Conservation (phyloP, 1,140 invertebrate genomes). For the Sipha flava region DNA sequence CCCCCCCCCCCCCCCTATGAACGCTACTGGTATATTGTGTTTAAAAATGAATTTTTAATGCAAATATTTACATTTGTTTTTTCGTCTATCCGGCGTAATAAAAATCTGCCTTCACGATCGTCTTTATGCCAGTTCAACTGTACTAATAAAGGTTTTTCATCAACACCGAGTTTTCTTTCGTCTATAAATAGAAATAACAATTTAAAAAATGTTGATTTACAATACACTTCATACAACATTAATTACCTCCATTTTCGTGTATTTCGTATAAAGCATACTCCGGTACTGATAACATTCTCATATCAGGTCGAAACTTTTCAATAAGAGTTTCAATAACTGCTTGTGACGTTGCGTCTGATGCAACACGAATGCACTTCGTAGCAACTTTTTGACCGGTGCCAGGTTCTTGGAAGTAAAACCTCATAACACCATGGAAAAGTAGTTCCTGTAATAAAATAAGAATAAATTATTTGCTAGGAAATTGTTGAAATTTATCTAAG, state of each 20-base stretch:
- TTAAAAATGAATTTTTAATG: too few species aligned
- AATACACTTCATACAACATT: neutral
- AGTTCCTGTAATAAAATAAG: constrained; percentile 65
- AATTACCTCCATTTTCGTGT: constrained; percentile 79
- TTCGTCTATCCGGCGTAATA: constrained; percentile 80
- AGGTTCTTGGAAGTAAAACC: constrained; percentile 97
- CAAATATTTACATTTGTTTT: constrained; percentile 56
- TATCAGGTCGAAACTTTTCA: constrained; percentile 98
- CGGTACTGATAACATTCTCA: constrained; percentile 93
- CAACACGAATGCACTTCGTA: constrained; percentile 98
- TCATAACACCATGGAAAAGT: constrained; percentile 98
- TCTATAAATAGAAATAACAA: constrained; percentile 50
- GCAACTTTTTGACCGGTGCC: constrained; percentile 91
- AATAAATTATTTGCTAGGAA: neutral
- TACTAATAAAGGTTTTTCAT: constrained; percentile 93
- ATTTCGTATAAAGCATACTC: constrained; percentile 96
- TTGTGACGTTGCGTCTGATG: constrained; percentile 85
- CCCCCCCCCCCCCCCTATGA: too few species aligned
- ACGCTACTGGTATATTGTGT: too few species aligned
- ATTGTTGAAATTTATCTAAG: neutral
- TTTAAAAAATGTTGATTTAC: constrained; percentile 27
- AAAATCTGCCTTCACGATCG: constrained; percentile 92
- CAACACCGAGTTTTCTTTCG: constrained; percentile 76
- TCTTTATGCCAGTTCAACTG: constrained; percentile 99
- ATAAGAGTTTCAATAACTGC: constrained; percentile 94